Evolutionary conservation across 2,888 invertebrate genomes (phyloP).

Genomic region (Xestia c-nigrum): DNA sequence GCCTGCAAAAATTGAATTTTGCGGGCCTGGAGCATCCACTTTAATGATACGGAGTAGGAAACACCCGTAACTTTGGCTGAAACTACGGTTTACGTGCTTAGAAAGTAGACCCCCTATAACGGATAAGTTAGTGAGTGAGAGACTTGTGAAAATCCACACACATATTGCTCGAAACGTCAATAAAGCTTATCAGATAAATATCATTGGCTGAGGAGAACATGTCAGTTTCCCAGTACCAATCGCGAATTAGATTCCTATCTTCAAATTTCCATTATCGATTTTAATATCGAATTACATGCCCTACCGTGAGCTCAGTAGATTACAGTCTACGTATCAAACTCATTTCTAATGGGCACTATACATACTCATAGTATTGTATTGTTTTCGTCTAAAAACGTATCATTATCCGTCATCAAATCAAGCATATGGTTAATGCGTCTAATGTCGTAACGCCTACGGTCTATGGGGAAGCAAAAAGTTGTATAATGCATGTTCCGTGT

Average conservation of each 20-base stretch:
- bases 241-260: constrained; percentile 53
- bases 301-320: constrained; percentile 48
- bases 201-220: constrained; percentile 28
- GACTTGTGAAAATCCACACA: background rate
- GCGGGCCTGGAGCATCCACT: no score
- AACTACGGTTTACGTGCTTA: no score
- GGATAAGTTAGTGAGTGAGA: background rate
- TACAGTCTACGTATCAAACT: constrained; percentile 38
- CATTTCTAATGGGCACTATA: constrained; percentile 49
- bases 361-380: constrained; percentile 59
- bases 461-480: constrained; percentile 75
- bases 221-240: constrained; percentile 30
- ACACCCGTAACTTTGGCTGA: no score
- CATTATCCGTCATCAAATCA: constrained; percentile 70
- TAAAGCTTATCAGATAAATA: constrained; percentile 40
- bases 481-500: constrained; percentile 77
- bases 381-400: constrained; percentile 68
- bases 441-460: constrained; percentile 72
- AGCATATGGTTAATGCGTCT: constrained; percentile 64
- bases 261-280: constrained; percentile 57
- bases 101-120: background rate
- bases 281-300: constrained; percentile 56
- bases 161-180: constrained; percentile 27
- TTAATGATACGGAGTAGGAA: no score
- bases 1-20: no score